Conservation (phyloP, 2,113 vertebrate genomes). For the Pyrgilauda ruficollis region DNA sequence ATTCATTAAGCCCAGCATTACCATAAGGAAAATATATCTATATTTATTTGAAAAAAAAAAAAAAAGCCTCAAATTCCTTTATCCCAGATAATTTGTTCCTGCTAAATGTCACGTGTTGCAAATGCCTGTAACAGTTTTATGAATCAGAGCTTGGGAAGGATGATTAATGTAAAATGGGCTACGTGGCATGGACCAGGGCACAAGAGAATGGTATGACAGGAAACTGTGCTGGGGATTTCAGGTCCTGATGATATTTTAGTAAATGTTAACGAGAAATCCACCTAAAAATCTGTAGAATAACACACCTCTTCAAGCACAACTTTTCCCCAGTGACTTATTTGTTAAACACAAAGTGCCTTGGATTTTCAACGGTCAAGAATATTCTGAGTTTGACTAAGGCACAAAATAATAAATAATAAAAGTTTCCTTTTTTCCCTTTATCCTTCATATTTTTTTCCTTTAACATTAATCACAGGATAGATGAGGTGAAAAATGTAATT, state of each 20-base stretch:
- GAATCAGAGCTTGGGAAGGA: neutral
- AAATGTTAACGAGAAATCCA: neutral
- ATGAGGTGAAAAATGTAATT: neutral
- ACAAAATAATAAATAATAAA: neutral
- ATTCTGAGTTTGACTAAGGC: neutral
- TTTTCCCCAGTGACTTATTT: neutral
- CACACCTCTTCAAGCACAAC: neutral
- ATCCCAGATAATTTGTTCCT: neutral
- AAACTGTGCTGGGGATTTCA: neutral
- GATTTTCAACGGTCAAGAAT: neutral
- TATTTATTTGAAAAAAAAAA: slow-evolving; percentile 14
- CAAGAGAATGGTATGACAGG: neutral
- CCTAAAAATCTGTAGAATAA: neutral
- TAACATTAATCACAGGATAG: neutral
- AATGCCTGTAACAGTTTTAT: neutral
- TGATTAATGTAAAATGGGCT: neutral
- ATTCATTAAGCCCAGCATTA: neutral
- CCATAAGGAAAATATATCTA: neutral
- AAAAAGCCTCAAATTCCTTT: slow-evolving; percentile 2
- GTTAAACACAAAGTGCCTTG: neutral
- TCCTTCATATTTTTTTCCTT: neutral
- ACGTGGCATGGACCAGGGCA: neutral
- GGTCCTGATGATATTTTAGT: neutral
- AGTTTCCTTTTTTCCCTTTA: neutral
- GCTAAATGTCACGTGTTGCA: neutral